Evolutionary conservation across 2,888 invertebrate genomes (phyloP), one percentile per base, ranked within the genome.

Genomic region (Drosophila acutilabella): DNA sequence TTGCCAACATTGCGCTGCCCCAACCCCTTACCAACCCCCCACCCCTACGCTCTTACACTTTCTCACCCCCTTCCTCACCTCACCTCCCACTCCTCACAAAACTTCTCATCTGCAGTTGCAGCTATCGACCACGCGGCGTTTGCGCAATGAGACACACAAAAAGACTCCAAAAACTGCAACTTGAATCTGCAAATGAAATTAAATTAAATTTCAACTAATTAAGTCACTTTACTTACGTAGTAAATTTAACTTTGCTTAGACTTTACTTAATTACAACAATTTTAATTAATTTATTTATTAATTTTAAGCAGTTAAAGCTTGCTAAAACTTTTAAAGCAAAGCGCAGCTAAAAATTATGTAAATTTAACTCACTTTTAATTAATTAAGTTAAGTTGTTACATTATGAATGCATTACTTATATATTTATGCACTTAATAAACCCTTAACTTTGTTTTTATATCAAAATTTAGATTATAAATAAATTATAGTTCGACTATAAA

Each of bases 1-100:
- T 85, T 82, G 71, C 82, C 76, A 84, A 84, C 88, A 82, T 86
- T 57, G 69, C 69, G 71, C 69, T 62, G 42, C 52, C 56, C 48
- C 33, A n/a, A 50, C 41, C 47, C 36, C 41, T n/a, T 14, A 30
- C 23, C 2, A 30, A 20, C 16, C 26, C 41, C 7, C 40, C 20
- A 44, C 8, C 7, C 23, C 11, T n/a, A 3, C 3, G 0, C 20
- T 20, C 20, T 20, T 20, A 20, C 20, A 20, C 20, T 20, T 20
- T 20, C 20, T 4, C 3, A 2, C 20, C 13, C 13, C 38, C 16
- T 14, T 4, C 40, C 6, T n/a, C 5, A 20, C 26, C 18, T 20
- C 4, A 4, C 20, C 2, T 4, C 20, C 20, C 18, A 18, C 18
- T 0, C 13, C 5, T 8, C 60, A 8, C 23, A 44, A 16, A 72